Base-by-base conservation (phyloP, 2,888 invertebrate species). In the Drosophila limbata region DNA sequence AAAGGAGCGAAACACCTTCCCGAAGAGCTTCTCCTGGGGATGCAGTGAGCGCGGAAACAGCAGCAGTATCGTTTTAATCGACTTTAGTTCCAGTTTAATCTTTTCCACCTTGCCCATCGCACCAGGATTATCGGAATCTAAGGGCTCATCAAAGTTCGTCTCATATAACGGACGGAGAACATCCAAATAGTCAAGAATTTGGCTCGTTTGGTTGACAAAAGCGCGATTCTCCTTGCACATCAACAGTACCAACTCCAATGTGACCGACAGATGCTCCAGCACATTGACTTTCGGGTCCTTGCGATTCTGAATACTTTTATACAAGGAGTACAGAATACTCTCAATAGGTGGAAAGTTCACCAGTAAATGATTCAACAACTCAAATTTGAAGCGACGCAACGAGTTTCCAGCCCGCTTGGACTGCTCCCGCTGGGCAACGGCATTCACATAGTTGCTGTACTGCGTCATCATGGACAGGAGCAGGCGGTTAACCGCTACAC, bases 1-100 rank as follows among this genome's bases (percentile, higher is more conserved):
- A 90, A 95, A 94, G 5, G 94, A 94, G 1, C 92, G 91, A 55
- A 95, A 92, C 3, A 95, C 92, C 28, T 94, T 93, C 78, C 93
- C 93, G 64, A 95, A 95, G 81, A 94, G 93, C 11, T 93, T 79
- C 76, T 94, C 93, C 61, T 93, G 92, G 0, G 94, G 88, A n/a
- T 94, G 93, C 64, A 94, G 91, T 0, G 93, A 93, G 13, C 93
- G 93, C 48, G 93, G 93, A 56, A 94, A 94, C 9, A 93, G 65
- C 52, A 89, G 44, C 13, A 93, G 68, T 35, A 93, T 92, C 0
- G 92, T 88, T 69, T 92, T 92, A 2, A 93, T 88, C 0, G 92
- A 91, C 63, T 93, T 93, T n/a, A 93, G 50, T 64, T 92, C 92
- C 31, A 92, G 68, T 51, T 88, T 77, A 17, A 92, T 88, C 62